These are phyloP conservation scores for Xenops minutus DNA, from an alignment of 2,797 vertebrate genomes.

Conservation along the genomic window DNA sequence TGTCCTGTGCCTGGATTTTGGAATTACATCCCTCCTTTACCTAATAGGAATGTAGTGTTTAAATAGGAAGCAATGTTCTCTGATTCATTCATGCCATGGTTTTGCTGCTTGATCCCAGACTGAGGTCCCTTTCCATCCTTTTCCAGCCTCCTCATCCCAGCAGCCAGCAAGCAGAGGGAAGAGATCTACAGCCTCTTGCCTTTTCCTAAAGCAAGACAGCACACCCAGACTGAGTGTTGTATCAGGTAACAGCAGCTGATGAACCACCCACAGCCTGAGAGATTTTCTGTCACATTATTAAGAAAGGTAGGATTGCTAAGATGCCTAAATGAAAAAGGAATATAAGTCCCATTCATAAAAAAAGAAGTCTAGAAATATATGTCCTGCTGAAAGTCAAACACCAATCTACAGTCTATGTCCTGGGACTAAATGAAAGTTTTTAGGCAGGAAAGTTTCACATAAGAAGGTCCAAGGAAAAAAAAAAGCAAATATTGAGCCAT, in stretches of 20 bases:
- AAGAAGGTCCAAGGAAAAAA: neutral
- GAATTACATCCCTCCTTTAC: neutral
- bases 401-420: neutral
- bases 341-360: neutral
- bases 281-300: neutral
- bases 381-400: neutral
- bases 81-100: neutral
- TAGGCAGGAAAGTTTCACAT: neutral
- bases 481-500: fast-evolving
- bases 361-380: neutral
- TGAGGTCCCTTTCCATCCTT: neutral
- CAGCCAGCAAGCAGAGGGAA: neutral
- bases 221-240: neutral
- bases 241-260: neutral
- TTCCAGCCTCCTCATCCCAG: neutral
- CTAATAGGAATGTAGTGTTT: neutral
- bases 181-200: neutral
- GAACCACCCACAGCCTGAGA: neutral
- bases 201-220: neutral
- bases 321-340: neutral
- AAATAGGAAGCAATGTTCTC: neutral
- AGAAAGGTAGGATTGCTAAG: neutral
- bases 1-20: neutral
- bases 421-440: neutral
- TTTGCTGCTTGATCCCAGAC: neutral